Evolutionary conservation across 2,113 vertebrate genomes (phyloP), one percentile per base, ranked within the genome.

Genomic region (Anser cygnoides): DNA sequence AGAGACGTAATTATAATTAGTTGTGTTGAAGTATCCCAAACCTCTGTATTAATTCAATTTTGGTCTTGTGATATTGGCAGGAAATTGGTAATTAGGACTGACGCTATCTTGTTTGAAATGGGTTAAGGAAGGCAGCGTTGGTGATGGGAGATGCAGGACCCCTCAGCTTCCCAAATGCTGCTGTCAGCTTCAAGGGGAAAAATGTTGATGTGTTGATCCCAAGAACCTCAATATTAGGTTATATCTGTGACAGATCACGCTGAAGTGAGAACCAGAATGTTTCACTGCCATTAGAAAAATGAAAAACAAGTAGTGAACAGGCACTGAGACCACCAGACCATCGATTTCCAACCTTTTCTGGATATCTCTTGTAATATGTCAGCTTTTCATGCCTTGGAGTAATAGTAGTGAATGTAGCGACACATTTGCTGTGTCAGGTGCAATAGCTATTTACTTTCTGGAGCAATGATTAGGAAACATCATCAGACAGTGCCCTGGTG

Each of bases 191-290:
- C 49, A 31, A 31, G 46, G 50, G 16, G 41, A 10, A 26, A 35
- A n/a, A n/a, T 10, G 9, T 20, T 46, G 44, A 46, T 46, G 44
- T 20, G 1, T 29, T 54, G 63, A 55, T 55, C 49, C 39, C 25
- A 8, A 50, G 68, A 63, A 49, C n/a, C 23, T 26, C 35, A 26
- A 10, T 49, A 9, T 49, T 57, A 6, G 35, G 28, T 29, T 77
- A 71, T 55, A 17, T 57, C 49, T 41, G 63, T 29, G 55, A 46
- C 0, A 5, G 23, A n/a, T 80, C 2, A 0, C 1, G 4, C 43
- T 49, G 37, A 50, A 50, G 49, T 50, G 50, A 41, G 75, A 72
- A 41, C 50, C 39, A 13, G 22, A 39, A n/a, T 35, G 23, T 44
- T 77, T 43, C 2, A 2, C 9, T 35, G 31, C 63, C 63, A 43